Conservation (phyloP, 2,888 invertebrate species). For the Invenusta paracnida region DNA sequence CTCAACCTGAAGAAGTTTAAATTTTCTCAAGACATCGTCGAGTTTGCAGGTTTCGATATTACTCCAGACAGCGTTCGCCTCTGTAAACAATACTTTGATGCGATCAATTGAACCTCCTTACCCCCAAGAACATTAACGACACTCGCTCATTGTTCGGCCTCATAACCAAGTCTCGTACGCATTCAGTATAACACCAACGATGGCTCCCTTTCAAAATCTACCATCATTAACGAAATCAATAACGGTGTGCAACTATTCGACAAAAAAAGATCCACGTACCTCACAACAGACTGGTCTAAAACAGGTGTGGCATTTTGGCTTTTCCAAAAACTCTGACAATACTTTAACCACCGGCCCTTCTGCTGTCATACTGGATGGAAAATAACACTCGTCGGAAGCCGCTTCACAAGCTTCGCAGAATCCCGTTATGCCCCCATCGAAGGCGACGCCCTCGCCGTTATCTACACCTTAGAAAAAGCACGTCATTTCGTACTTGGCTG, state of each 20-base stretch:
- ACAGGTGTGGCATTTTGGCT: constrained; percentile 1
- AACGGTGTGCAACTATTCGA: constrained; percentile 26
- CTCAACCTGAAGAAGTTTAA: no score
- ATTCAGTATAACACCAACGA: background rate
- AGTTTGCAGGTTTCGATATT: background rate
- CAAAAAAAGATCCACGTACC: constrained; percentile 3
- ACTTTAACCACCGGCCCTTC: background rate
- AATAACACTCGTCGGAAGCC: constrained; percentile 28
- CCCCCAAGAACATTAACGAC: constrained; percentile 1
- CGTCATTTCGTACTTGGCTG: constrained; percentile 41
- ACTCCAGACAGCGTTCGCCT: background rate
- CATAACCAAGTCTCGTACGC: no score
- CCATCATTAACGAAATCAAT: background rate
- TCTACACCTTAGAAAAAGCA: constrained; percentile 40
- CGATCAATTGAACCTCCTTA: background rate
- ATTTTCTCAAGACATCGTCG: no score
- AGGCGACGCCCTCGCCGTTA: constrained; percentile 41
- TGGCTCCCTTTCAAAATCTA: background rate
- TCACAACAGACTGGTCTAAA: constrained; percentile 28
- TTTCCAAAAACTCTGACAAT: constrained; percentile 21
- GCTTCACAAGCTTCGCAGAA: constrained; percentile 15
- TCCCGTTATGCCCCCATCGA: constrained; percentile 16
- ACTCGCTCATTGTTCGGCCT: background rate
- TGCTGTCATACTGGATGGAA: constrained; percentile 14
- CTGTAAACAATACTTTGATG: background rate